Evolutionary conservation across 2,888 invertebrate species (phyloP).

Genomic region (Sthenelais limicola): DNA sequence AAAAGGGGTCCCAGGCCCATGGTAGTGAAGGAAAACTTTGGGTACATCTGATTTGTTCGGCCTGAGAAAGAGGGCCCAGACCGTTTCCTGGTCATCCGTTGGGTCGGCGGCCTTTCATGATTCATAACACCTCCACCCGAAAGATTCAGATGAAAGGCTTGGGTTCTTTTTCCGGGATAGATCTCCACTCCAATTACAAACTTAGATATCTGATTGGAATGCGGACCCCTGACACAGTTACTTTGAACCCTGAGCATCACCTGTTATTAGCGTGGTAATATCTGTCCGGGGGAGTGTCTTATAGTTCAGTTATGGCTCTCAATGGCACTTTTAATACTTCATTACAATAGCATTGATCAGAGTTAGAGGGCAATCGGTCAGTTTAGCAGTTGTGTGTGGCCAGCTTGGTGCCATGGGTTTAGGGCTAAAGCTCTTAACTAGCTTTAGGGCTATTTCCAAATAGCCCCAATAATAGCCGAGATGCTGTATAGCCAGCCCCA

Average conservation of each 20-base stretch:
- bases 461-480: slow-evolving; percentile 27
- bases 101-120: not conserved
- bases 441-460: not conserved
- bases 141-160: not conserved
- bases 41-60: too few relatives aligned
- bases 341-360: slow-evolving; percentile 27
- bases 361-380: slow-evolving; percentile 21
- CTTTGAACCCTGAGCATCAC: slow-evolving; percentile 31
- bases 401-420: not conserved
- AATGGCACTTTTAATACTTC: slow-evolving; percentile 29
- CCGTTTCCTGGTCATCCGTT: too few relatives aligned
- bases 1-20: slow-evolving; percentile 4
- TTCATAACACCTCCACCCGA: not conserved
- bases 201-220: too few relatives aligned
- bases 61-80: too few relatives aligned
- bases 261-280: slow-evolving; percentile 28
- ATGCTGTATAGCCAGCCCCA: too few relatives aligned
- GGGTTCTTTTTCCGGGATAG: too few relatives aligned
- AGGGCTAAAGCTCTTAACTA: slow-evolving; percentile 12
- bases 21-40: not conserved
- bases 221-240: too few relatives aligned
- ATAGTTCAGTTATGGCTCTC: not conserved
- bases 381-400: slow-evolving; percentile 5
- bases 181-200: too few relatives aligned
- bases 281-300: slow-evolving; percentile 31